Conservation (phyloP, 2,113 vertebrate genomes). For the Gracilinanus agilis region DNA sequence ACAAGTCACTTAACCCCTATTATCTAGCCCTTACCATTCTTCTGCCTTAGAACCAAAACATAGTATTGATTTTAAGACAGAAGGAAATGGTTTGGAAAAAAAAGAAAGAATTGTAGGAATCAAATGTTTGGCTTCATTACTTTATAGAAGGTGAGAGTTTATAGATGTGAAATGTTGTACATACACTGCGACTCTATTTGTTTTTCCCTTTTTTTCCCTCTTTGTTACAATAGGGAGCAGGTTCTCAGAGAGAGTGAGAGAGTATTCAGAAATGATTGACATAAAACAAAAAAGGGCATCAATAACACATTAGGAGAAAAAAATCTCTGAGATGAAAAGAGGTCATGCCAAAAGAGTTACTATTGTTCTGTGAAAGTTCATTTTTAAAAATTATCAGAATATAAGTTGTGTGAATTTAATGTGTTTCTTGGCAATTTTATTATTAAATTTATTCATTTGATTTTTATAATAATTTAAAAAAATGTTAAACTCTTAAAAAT, state of each 20-base stretch:
- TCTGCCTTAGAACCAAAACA: too few species aligned
- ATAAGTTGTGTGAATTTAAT: neutral
- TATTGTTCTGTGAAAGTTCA: neutral
- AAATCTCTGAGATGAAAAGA: neutral
- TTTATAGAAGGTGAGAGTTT: neutral
- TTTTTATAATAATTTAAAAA: neutral
- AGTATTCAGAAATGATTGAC: neutral
- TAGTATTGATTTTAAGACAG: too few species aligned
- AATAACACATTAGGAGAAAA: neutral
- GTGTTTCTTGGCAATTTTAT: neutral
- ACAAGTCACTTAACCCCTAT: too few species aligned
- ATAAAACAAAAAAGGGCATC: neutral
- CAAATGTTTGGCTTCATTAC: neutral
- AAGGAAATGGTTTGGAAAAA: too few species aligned
- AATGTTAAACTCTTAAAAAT: neutral
- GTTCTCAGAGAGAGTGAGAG: neutral
- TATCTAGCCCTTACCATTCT: too few species aligned
- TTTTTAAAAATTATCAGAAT: neutral
- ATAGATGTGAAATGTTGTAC: neutral
- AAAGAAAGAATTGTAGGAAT: neutral
- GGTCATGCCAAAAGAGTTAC: neutral
- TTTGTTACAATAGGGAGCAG: neutral
- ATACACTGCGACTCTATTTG: neutral
- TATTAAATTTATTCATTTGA: neutral
- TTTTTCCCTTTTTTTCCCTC: neutral